Evolutionary conservation across 2,888 invertebrate genomes (phyloP), one percentile per base, ranked within the genome.

Genomic region (Athrips mouffetella): DNA sequence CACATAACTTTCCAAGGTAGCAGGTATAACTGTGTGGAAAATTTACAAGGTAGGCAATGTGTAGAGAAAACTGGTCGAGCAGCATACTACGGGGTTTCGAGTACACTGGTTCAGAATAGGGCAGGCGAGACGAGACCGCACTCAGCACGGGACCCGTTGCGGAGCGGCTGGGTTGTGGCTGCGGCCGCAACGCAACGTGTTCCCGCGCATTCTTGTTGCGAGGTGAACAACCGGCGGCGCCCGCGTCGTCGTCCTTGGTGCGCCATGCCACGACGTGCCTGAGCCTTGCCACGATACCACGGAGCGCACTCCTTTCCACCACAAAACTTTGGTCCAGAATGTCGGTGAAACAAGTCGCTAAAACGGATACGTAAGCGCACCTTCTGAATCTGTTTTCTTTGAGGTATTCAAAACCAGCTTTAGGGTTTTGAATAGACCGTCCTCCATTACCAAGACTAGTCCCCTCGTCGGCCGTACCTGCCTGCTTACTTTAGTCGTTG

Each of bases 191-290:
- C 4, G 33, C 15, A 16, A 15, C 55, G 52, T 56, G 71, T 67
- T 73, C 73, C 71, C 73, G 73, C 75, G 76, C 83, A 80, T 82
- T 75, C 81, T 75, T 77, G 70, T 57, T 59, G 51, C 50, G 69
- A 80, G 86, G 86, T 87, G 73, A 84, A 84, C 84, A 84, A 85
- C 85, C 86, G 76, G 69, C 73, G 67, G 60, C 68, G 70, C 65
- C 76, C 76, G 58, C 54, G 58, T 66, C 78, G 83, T 79, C 86
- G 83, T 84, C 83, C 82, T 76, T 76, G 75, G 68, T 63, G 60
- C 72, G 39, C 72, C 13, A 20, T 16, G 46, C 45, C 31, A 13
- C 16, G 40, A 33, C 18, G 33, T n/a, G 21, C 37, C 10, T 13
- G 35, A 30, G 20, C n/a, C 81, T 75, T 76, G 70, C 57, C 58